Evolutionary conservation across 1,140 invertebrate genomes (phyloP), one percentile per base, ranked within the genome.

Genomic region (Arion vulgaris): DNA sequence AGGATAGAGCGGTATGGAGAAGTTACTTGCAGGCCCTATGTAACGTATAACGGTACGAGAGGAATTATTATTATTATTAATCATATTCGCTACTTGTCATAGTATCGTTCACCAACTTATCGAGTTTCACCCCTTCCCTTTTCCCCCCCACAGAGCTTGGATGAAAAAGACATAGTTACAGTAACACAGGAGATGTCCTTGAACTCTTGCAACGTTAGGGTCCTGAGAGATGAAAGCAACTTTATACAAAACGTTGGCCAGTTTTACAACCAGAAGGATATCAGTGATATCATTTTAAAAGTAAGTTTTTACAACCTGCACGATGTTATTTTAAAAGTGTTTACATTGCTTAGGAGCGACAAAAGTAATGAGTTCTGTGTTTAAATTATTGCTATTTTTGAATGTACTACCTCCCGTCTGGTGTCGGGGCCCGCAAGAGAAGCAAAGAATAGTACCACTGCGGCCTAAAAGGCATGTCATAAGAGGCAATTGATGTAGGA

Each of bases 211-310:
- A 53, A 86, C 23, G 84, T 89, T 36, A n/a, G n/a, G n/a, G n/a
- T n/a, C n/a, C 80, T 92, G 28, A 86, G 85, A 49, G 91, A 92
- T 73, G 89, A 91, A 66, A 84, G 81, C n/a, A 91, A 89, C 81
- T 92, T 92, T 78, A 92, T 92, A 28, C 83, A 84, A 41, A 90
- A 88, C 73, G 89, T 92, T 28, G 89, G 90, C 9, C 86, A 90
- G 85, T 92, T 92, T 73, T 91, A 86, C 86, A 91, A 92, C 85
- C 85, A 89, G 39, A 83, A 88, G 74, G 89, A 88, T 36, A 85
- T 92, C 4, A 91, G 89, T 89, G 91, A 92, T 78, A 86, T 92
- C 17, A 83, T 85, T 9, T 81, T 92, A 23, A 88, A 86, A 74
- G 87, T 81, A n/a, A 73, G 17, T 57, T 32, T 5, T 5, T 4